Evolutionary conservation across 92 coral and sea anemone species (phyloP), one percentile per base, ranked within the genome.

Genomic region (Porites divaricata): DNA sequence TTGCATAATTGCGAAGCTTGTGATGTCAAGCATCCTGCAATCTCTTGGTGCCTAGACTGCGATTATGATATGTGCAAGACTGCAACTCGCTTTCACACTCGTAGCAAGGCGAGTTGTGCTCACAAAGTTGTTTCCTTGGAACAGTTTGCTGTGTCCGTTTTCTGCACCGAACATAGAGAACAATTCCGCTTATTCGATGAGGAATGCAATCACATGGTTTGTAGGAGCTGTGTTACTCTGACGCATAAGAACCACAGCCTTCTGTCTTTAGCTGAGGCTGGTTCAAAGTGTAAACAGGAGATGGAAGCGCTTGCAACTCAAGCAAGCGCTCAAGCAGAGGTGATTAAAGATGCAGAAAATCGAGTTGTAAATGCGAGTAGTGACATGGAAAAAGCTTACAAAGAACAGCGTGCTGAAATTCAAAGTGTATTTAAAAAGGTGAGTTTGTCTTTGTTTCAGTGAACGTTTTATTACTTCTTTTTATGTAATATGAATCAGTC

Each of bases 51-150:
- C 53, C 45, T 70, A 54, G 41, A 50, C 19, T 72, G 76, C 45
- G 51, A 72, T 49, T 59, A 72, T 17, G 35, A n/a, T 8, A 72
- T 72, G 76, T 72, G 76, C 61, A 21, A n/a, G 12, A 8, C 1
- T 52, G 76, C 76, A 9, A 41, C 76, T 50, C 61, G 76, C 41
- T 49, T 13, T 13, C 76, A 72, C 35, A 16, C 41, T 72, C 76
- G 76, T 8, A 54, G 3, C 0, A 72, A 48, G 0, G 62, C 41
- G 11, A 19, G 25, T 50, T n/a, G 76, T 17, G 62, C 50, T 0
- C 76, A 72, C 19, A 59, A 16, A 59, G 59, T 72, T 51, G 76
- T 72, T 61, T 72, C 76, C 17, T 22, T 70, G 52, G 74, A 28
- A 22, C 52, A 69, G 23, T 23, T 69, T 2, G 75, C 24, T 8